Percentiles rank a stretch among this genome's conserved stretches.
Conservation (phyloP, 2,113 vertebrate genomes). For the Ceratotherium simum region DNA sequence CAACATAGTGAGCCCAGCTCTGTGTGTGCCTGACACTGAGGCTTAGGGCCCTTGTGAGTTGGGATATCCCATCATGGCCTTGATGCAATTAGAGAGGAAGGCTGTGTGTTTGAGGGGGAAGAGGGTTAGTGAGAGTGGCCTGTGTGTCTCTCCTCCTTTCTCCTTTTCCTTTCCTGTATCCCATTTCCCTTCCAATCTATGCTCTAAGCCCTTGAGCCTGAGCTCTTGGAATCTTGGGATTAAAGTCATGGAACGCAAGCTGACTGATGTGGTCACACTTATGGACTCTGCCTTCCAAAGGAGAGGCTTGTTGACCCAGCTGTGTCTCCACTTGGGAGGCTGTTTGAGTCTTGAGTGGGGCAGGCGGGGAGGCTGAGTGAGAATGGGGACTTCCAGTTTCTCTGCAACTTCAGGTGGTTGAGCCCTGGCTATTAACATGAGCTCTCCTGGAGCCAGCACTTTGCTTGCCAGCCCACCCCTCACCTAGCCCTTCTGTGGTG, state of each 20-base stretch:
- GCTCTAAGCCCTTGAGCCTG: neutral
- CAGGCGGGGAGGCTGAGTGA: neutral
- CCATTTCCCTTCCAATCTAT: neutral
- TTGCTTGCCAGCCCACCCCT: neutral
- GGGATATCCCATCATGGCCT: neutral
- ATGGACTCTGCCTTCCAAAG: neutral
- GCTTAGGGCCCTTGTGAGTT: neutral
- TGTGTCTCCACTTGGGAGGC: neutral
- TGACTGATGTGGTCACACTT: neutral
- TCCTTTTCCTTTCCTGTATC: neutral
- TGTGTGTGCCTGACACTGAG: neutral
- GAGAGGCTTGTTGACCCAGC: neutral
- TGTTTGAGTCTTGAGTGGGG: neutral
- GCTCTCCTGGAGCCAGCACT: neutral
- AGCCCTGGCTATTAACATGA: neutral
- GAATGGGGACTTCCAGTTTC: neutral
- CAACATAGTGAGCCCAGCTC: neutral
- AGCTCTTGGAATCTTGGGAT: neutral
- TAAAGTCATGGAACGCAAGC: neutral
- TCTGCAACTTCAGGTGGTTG: neutral
- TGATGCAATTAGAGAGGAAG: neutral
- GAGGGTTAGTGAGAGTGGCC: neutral
- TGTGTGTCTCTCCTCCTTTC: neutral
- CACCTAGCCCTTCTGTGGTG: neutral
- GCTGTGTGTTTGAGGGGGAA: neutral